phyloP scores from a whole-genome alignment of 2,888 invertebrate genomes.

The Amiota minor region DNA sequence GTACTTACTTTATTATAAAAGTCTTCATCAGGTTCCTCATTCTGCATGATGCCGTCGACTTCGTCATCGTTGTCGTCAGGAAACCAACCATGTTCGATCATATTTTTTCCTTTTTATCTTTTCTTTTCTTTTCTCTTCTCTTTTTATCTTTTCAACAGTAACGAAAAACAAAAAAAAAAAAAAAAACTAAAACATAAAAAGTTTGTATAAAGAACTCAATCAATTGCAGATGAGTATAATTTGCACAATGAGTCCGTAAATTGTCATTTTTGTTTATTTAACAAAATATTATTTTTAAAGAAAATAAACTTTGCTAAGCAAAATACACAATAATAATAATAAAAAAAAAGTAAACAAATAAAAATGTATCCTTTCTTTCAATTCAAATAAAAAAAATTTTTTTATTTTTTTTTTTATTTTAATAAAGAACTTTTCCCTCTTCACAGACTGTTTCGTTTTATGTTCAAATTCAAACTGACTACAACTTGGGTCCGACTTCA shows the following conservation, averaged over 20 bases:
- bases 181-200: background rate
- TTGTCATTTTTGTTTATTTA: conserved; percentile 61
- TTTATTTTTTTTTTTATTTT: conserved; percentile 21
- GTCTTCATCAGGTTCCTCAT: conserved; percentile 59
- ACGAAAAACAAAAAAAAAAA: background rate
- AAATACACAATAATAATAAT: background rate
- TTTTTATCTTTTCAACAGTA: background rate
- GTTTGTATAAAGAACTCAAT: conserved; percentile 11
- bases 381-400: background rate
- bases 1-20: conserved; percentile 57
- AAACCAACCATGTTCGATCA: conserved; percentile 36
- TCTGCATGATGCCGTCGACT: background rate
- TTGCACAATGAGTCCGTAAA: conserved; percentile 71
- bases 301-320: background rate
- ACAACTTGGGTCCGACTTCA: conserved; percentile 36
- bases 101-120: conserved; percentile 33
- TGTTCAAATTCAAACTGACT: conserved; percentile 57
- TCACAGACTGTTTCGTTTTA: conserved; percentile 48
- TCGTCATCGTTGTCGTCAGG: background rate
- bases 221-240: conserved; percentile 70
- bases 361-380: background rate
- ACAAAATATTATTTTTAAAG: conserved; percentile 17
- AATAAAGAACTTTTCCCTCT: conserved; percentile 33
- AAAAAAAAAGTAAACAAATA: conserved; percentile 19
- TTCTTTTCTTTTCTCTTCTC: conserved; percentile 44